These are phyloP conservation scores for Odontamblyopus lacepedii DNA, from an alignment of 2,797 vertebrate species.

Conservation along the genomic window DNA sequence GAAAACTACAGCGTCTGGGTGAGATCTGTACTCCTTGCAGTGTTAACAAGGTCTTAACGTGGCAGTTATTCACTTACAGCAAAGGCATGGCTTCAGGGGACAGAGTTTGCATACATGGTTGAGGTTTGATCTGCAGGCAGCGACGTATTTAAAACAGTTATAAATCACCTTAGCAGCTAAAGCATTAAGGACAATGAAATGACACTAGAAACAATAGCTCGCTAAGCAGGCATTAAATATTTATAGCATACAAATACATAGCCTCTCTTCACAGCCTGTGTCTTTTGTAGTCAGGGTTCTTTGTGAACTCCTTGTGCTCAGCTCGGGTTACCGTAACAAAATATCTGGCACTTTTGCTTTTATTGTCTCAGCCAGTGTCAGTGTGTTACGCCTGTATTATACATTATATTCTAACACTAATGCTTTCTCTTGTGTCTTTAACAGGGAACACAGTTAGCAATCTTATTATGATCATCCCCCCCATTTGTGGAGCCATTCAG, in stretches of 20 bases:
- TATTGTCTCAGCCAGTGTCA: not conserved
- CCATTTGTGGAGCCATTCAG: conserved; percentile 91
- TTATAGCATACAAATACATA: not conserved
- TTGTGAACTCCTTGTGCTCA: conserved; percentile 4
- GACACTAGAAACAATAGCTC: not conserved
- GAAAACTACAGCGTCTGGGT: conserved; percentile 3
- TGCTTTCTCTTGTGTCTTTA: conserved; percentile 51
- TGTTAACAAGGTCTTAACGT: not conserved
- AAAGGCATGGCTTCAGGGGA: not conserved
- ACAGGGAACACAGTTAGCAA: conserved; percentile 99
- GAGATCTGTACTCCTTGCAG: not conserved
- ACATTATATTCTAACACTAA: not conserved
- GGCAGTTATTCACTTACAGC: not conserved
- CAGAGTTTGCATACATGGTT: conserved; percentile 9
- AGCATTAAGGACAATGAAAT: not conserved
- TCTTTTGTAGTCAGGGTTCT: not conserved
- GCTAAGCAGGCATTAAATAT: conserved; percentile 9
- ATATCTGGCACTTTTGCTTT: conserved; percentile 9
- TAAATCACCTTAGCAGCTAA: not conserved
- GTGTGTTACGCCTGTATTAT: not conserved
- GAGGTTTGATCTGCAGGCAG: not conserved
- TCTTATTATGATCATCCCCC: conserved; percentile 98
- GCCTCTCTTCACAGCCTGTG: not conserved
- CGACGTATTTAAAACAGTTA: not conserved
- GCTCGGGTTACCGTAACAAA: conserved; percentile 28